phyloP scores from a whole-genome alignment of 2,797 vertebrate genomes.

The Hephaestus fuliginosus region DNA sequence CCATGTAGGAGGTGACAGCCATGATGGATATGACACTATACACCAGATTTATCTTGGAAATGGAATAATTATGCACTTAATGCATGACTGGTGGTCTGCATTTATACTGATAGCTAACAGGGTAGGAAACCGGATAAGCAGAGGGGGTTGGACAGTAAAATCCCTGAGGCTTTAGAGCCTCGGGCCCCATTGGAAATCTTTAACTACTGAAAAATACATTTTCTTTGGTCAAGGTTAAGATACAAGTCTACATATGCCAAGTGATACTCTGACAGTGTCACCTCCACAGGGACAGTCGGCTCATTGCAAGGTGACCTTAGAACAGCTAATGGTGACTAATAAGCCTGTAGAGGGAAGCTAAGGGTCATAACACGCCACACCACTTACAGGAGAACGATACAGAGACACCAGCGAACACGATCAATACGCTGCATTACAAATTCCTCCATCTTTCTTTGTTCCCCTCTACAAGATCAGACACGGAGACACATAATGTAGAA shows the following conservation, averaged over 20 bases:
- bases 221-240: constrained; percentile 85
- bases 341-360: constrained; percentile 71
- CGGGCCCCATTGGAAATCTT: constrained; percentile 77
- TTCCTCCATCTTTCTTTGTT: constrained; percentile 75
- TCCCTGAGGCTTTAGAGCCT: constrained; percentile 68
- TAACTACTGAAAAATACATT: constrained; percentile 83
- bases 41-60: constrained; percentile 95
- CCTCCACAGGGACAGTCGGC: constrained; percentile 70
- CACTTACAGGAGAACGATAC: constrained; percentile 72
- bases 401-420: constrained; percentile 61
- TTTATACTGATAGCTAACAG: constrained; percentile 90
- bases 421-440: constrained; percentile 78
- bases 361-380: constrained; percentile 73
- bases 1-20: constrained; percentile 89
- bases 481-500: constrained; percentile 72
- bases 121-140: constrained; percentile 74
- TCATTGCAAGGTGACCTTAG: constrained; percentile 86
- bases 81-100: constrained; percentile 91
- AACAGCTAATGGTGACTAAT: constrained; percentile 84
- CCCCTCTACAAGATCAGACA: constrained; percentile 57
- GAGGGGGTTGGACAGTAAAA: constrained; percentile 70
- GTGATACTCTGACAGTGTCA: constrained; percentile 70
- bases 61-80: constrained; percentile 93
- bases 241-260: constrained; percentile 72
- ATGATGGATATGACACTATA: constrained; percentile 93